A percentile compares a stretch with the other conserved stretches of the same genome.
Conservation (phyloP, 2,113 vertebrate genomes). For the Ovis canadensis region DNA sequence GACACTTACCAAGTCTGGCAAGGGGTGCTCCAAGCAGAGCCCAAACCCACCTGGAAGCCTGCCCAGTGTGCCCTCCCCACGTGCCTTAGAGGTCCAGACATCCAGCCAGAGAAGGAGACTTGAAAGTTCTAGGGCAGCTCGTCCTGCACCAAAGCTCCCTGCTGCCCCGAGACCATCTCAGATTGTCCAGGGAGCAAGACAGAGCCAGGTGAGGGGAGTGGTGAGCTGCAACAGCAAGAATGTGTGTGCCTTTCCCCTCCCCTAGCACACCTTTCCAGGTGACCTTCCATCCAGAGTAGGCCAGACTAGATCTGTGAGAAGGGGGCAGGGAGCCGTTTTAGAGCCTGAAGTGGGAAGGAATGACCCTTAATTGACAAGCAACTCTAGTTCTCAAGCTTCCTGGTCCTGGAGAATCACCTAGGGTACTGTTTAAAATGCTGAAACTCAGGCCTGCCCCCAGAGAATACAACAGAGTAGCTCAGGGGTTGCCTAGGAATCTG, state of each 20-base stretch:
- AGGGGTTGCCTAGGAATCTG: conserved; percentile 2
- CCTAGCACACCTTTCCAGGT: not conserved
- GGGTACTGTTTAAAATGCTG: not conserved
- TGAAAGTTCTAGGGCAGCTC: not conserved
- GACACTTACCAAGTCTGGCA: not conserved
- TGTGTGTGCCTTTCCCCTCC: not conserved
- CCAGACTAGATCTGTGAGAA: not conserved
- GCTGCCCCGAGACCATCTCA: not conserved
- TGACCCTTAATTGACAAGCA: not conserved
- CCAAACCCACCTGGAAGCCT: not conserved
- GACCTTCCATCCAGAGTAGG: not conserved
- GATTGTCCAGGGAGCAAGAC: not conserved
- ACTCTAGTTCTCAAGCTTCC: not conserved
- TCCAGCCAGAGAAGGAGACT: not conserved
- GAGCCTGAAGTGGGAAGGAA: not conserved
- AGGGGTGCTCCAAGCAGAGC: not conserved
- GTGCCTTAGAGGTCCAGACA: not conserved
- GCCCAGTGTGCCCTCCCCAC: not conserved
- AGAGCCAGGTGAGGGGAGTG: not conserved
- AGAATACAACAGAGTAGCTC: not conserved
- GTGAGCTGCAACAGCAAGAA: not conserved
- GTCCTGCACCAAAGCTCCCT: not conserved
- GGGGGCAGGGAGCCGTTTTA: not conserved
- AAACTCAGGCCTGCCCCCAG: not conserved
- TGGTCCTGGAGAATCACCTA: not conserved